Conservation (phyloP, 2,797 vertebrate species). For the Microctenopoma lineatum region DNA sequence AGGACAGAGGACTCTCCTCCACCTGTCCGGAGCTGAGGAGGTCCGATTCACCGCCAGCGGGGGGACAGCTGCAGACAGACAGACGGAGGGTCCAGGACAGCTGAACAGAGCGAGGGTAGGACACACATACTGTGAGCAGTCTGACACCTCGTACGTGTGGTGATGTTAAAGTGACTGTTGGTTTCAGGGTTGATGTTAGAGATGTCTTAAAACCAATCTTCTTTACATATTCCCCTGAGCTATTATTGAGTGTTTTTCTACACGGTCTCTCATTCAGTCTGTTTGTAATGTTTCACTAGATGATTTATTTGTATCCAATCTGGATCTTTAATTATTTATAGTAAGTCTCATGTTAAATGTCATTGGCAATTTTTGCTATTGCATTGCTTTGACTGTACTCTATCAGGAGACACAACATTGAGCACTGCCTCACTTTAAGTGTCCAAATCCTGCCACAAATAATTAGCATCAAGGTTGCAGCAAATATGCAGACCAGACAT, state of each 20-base stretch:
- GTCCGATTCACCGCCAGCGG: conserved; percentile 8
- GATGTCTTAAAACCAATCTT: background rate
- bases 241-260: background rate
- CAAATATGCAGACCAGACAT: conserved; percentile 1
- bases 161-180: no score
- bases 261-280: background rate
- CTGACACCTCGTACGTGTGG: conserved; percentile 4
- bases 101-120: conserved; percentile 31
- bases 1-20: conserved; percentile 19
- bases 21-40: conserved; percentile 53
- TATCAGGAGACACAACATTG: conserved; percentile 28
- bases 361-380: conserved; percentile 4
- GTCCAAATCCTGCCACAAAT: conserved; percentile 43
- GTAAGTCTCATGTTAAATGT: conserved; percentile 4
- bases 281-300: background rate
- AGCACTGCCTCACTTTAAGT: conserved; percentile 36
- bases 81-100: conserved; percentile 19
- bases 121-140: background rate
- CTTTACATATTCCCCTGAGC: background rate
- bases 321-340: conserved; percentile 10
- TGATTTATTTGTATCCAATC: background rate
- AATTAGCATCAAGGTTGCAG: conserved; percentile 42
- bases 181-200: background rate
- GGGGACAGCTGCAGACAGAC: conserved; percentile 15
- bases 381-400: background rate